A percentile compares a stretch with the other conserved stretches of the same genome.
Conservation (phyloP, 2,797 vertebrate species). For the Centropyge bicolor region DNA sequence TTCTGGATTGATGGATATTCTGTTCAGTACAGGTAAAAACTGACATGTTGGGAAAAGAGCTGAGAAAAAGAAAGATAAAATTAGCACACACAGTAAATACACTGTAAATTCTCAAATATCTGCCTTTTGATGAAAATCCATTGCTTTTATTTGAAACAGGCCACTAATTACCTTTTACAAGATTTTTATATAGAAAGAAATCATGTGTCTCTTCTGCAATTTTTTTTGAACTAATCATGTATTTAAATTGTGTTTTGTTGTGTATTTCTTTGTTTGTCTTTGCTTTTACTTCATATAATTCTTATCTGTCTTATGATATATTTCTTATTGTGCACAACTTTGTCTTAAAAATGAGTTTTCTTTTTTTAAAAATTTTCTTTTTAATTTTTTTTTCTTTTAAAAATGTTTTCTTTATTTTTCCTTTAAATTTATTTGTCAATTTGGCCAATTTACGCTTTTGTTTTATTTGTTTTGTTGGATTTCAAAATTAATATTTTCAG, state of each 20-base stretch:
- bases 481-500: too few species aligned
- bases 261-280: not conserved
- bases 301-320: too few species aligned
- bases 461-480: too few species aligned
- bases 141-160: not conserved
- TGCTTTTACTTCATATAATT: too few species aligned
- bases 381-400: too few species aligned
- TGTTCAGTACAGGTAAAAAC: constrained; percentile 46
- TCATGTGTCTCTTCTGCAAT: not conserved
- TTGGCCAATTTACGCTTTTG: too few species aligned
- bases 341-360: too few species aligned
- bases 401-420: too few species aligned
- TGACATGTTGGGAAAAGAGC: constrained; percentile 41
- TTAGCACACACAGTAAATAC: constrained; percentile 22
- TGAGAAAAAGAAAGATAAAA: constrained; percentile 42
- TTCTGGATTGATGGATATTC: constrained; percentile 25
- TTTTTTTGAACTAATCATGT: not conserved
- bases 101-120: constrained; percentile 58
- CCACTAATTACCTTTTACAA: not conserved
- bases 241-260: not conserved
- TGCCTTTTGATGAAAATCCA: not conserved
- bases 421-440: too few species aligned
- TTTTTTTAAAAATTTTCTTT: too few species aligned
- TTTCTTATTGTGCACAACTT: not conserved
- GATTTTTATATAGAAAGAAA: not conserved